These are phyloP conservation scores for Phymastichus coffea DNA, from an alignment of 1,140 invertebrate genomes.

Conservation along the genomic window DNA sequence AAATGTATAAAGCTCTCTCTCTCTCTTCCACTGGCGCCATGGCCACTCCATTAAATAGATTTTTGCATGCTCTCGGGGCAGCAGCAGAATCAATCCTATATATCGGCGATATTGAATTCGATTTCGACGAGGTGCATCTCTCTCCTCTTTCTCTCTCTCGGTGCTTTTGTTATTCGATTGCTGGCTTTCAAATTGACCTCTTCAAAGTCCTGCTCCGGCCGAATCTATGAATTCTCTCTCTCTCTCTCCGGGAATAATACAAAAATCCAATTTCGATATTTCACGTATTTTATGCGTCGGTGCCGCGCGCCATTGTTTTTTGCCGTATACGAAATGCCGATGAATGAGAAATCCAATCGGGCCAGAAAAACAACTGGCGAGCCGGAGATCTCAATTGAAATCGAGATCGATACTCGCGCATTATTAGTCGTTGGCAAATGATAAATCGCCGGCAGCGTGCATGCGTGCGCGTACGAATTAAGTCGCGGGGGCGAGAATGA, in stretches of 20 bases:
- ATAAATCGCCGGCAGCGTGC: no score
- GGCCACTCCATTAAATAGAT: slow-evolving; percentile 45
- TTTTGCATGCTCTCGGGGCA: slow-evolving; percentile 31
- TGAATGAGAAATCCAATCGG: no score
- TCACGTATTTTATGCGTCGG: no score
- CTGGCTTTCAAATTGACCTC: slow-evolving; percentile 14
- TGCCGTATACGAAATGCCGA: no score
- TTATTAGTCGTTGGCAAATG: no score
- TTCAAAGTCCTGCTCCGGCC: not conserved
- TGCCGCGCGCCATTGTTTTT: no score
- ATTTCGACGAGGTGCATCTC: not conserved
- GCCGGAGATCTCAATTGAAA: no score
- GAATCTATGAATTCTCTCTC: slow-evolving; percentile 2
- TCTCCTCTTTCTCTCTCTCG: slow-evolving; percentile 5
- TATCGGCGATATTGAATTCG: slow-evolving; percentile 23
- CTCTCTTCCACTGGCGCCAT: no score
- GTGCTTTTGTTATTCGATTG: slow-evolving; percentile 14
- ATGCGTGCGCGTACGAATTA: no score
- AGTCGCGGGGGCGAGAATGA: no score
- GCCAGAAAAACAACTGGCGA: no score
- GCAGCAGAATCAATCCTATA: slow-evolving; percentile 19
- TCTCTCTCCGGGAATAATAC: slow-evolving; percentile 6
- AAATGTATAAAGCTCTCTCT: slow-evolving; percentile 54
- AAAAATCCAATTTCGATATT: not conserved
- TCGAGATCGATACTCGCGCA: no score